Base-by-base conservation (phyloP, 2,113 vertebrate genomes). In the Halcyon senegalensis region DNA sequence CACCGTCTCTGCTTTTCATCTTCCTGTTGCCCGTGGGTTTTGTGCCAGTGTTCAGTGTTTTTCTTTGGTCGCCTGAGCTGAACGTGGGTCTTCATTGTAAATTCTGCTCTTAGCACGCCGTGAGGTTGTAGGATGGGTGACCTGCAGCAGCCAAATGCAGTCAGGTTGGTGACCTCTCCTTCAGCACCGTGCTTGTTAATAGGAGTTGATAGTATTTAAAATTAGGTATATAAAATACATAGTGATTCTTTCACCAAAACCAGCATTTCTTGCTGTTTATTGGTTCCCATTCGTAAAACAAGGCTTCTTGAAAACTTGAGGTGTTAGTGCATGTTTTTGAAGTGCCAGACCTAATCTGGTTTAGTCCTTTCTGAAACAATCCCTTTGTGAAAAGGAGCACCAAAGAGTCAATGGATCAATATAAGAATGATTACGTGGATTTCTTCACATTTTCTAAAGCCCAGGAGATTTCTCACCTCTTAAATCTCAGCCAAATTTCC, bases 1-100 rank as follows among this genome's bases (percentile, higher is more conserved):
- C 60, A 18, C 1, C 0, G 0, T 27, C 64, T 64, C 50, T 41
- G 12, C 27, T 87, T 67, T 33, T 31, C 18, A 3, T 55, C 20
- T 58, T 70, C 44, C 37, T 25, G 16, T 44, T 51, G 28, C 39
- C 0, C 2, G 10, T 0, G 3, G 74, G 10, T 68, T 55, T 83
- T 62, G 39, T 50, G 60, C 41, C 41, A 27, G 39, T 8, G 21
- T 41, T 55, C 15, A 2, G 16, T 7, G 25, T 74, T 84, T 84
- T 48, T 79, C 27, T 62, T 73, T 51, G 9, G 14, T 6, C 23
- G 37, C 5, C 10, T 7, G n/a, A 74, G 67, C 53, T 30, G 31
- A 50, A 33, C 1, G 1, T 43, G 16, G 35, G 18, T 50, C 33
- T 17, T 11, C 1, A 23, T 43, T 48, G 48, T 37, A 33, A 76